phyloP scores from a whole-genome alignment of 1,140 invertebrate genomes.

The Archivesica marissinica region DNA sequence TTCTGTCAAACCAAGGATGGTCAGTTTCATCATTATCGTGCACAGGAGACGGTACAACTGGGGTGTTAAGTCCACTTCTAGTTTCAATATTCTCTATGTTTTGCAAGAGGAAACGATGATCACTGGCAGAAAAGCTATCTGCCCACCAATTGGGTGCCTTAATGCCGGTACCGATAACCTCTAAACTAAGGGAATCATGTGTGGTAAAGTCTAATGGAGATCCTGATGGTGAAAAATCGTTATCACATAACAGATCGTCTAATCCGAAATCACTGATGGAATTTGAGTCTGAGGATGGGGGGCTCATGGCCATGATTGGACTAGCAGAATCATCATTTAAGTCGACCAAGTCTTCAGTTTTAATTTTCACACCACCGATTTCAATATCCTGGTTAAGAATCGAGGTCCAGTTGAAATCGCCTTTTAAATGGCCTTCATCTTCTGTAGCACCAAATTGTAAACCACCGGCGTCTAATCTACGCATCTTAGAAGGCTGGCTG shows the following conservation, averaged over 20 bases:
- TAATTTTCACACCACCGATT: constrained; percentile 82
- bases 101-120: constrained; percentile 46
- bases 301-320: constrained; percentile 78
- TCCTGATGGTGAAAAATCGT: constrained; percentile 68
- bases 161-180: constrained; percentile 79
- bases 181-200: constrained; percentile 78
- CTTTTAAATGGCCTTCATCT: constrained; percentile 71
- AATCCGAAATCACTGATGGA: constrained; percentile 77
- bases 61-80: constrained; percentile 75
- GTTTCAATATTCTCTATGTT: constrained; percentile 61
- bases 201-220: constrained; percentile 75
- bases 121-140: constrained; percentile 70
- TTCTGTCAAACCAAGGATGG: constrained; percentile 78
- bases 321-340: constrained; percentile 69
- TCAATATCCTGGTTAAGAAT: constrained; percentile 85
- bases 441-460: constrained; percentile 67
- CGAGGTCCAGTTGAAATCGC: constrained; percentile 84
- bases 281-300: constrained; percentile 80
- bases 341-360: constrained; percentile 82
- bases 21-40: constrained; percentile 66
- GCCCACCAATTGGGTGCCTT: constrained; percentile 82
- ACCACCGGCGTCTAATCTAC: constrained; percentile 44
- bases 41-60: constrained; percentile 73
- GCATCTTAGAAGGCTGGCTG: constrained; percentile 42
- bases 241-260: constrained; percentile 78